Base-by-base conservation (phyloP, 2,888 invertebrate species). In the Drosophila silvestris region DNA sequence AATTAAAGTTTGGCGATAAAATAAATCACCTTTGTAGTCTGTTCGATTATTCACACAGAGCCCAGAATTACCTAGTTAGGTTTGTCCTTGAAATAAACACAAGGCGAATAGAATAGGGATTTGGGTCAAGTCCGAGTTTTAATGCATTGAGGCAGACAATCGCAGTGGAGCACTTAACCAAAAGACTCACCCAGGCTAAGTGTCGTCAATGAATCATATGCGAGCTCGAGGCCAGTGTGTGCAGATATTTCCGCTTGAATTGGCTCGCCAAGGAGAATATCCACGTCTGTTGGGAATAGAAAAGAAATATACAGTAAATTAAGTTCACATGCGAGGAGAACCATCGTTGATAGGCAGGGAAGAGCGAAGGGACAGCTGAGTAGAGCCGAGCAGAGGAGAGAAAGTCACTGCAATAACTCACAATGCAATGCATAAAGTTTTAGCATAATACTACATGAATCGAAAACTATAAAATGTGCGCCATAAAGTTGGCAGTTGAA, bases 221-320 rank as follows among this genome's bases (percentile, higher is more conserved):
- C 96, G 62, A 96, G 94, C 91, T 97, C 96, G 66, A 97, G 95
- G 74, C 96, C 97, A 69, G 96, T 97, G 91, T 96, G 96, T 30
- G 94, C 94, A 28, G 96, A 95, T 81, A 97, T 94, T 87, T 96
- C 96, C 85, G 95, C 94, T 93, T 96, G 96, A 86, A 97, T 96
- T n/a, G 97, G 96, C 83, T 95, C 95, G 6, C 97, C 97, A 58
- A 97, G 94, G 78, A 97, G 94, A 61, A 95, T 94, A 88, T 96
- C 96, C 44, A 96, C 95, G 92, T 96, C 97, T 93, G 75, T 60
- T 61, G 59, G 72, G 75, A 56, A 65, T 37, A 64, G 59, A 69
- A 78, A 67, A 50, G 69, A 60, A 65, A 58, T n/a, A 61, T 41
- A 71, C 41, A 44, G 44, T 37, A 62, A 60, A 79, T 68, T 72